phyloP scores from a whole-genome alignment of 1,140 invertebrate species.

The Proales similis region DNA sequence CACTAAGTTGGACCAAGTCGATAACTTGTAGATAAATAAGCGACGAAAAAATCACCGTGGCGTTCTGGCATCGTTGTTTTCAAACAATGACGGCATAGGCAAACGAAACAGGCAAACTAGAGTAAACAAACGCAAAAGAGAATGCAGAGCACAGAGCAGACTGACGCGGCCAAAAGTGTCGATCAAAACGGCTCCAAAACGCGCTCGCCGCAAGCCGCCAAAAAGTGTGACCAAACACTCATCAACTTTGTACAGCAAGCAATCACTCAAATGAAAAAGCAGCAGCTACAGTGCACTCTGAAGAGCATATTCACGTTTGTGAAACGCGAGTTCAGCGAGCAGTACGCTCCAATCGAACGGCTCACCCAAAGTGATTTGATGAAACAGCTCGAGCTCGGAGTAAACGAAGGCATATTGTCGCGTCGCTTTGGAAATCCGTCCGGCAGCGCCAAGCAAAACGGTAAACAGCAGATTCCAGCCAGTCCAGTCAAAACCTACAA shows the following conservation, averaged over 20 bases:
- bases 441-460: background rate
- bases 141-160: too few relatives aligned
- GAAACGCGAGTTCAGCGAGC: background rate
- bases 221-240: conserved; percentile 10
- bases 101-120: too few relatives aligned
- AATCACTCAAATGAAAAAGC: conserved; percentile 21
- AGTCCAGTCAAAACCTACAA: conserved; percentile 8
- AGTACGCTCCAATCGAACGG: background rate
- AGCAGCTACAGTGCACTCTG: conserved; percentile 23
- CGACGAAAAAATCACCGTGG: too few relatives aligned
- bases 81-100: too few relatives aligned
- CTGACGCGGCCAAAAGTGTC: too few relatives aligned
- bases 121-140: too few relatives aligned
- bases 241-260: conserved; percentile 25
- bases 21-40: too few relatives aligned
- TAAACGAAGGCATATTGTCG: conserved; percentile 18
- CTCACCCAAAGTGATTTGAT: conserved; percentile 29
- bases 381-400: conserved; percentile 31
- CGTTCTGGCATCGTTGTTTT: too few relatives aligned
- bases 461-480: background rate
- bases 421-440: conserved; percentile 22
- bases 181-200: too few relatives aligned
- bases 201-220: too few relatives aligned
- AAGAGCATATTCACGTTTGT: conserved; percentile 8
- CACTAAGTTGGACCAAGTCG: too few relatives aligned